Conservation (phyloP, 2,797 vertebrate genomes). For the Sebastes cheni region DNA sequence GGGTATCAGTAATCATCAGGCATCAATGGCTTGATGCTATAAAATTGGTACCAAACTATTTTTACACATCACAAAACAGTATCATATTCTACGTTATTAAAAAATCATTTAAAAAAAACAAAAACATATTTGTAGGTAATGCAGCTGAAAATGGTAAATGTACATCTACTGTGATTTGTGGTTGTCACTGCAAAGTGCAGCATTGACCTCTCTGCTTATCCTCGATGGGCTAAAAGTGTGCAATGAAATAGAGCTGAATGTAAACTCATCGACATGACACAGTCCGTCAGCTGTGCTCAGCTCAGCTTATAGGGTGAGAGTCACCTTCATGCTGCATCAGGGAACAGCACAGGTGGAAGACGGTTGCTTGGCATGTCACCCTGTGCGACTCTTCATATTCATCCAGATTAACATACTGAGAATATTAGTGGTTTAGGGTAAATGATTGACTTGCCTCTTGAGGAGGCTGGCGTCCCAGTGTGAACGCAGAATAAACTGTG, state of each 20-base stretch:
- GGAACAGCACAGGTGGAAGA: conserved; percentile 54
- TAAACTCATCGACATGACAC: conserved; percentile 37
- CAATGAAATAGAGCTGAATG: conserved; percentile 33
- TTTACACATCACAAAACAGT: conserved; percentile 22
- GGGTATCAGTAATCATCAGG: conserved; percentile 33
- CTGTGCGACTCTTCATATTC: conserved; percentile 55
- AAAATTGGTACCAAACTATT: conserved; percentile 5
- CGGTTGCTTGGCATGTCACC: conserved; percentile 38
- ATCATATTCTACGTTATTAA: neutral
- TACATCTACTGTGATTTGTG: neutral
- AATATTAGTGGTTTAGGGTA: conserved; percentile 38
- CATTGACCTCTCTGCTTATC: conserved; percentile 12
- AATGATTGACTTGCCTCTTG: conserved; percentile 56
- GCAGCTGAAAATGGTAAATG: neutral
- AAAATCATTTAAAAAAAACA: neutral
- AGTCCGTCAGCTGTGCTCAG: conserved; percentile 34
- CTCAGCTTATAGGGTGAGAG: conserved; percentile 49
- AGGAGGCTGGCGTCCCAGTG: conserved; percentile 41
- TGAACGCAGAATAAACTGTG: conserved; percentile 51
- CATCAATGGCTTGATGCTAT: conserved; percentile 7
- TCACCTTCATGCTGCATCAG: conserved; percentile 70
- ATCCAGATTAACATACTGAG: conserved; percentile 59
- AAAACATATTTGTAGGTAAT: neutral
- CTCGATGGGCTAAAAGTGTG: conserved; percentile 9
- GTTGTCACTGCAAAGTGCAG: neutral